Evolutionary conservation across 1,140 invertebrate species (phyloP).

Genomic region (Galleria mellonella): DNA sequence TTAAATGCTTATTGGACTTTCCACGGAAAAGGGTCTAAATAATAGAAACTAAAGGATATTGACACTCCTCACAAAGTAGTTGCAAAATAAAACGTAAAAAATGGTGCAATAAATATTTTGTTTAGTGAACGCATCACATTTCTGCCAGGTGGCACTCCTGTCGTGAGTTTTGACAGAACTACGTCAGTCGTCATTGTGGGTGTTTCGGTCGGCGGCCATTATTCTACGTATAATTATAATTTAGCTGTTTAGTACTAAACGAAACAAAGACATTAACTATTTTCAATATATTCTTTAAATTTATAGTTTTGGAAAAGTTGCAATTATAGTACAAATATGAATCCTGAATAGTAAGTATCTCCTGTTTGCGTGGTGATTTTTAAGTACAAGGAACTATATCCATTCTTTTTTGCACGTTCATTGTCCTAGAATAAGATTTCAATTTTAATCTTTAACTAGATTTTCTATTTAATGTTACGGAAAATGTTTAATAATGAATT

Average conservation of each 20-base stretch:
- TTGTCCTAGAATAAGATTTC: slow-evolving; percentile 19
- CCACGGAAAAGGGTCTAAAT: too few species aligned
- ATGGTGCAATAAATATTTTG: neutral
- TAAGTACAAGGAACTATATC: slow-evolving; percentile 49
- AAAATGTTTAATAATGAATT: neutral
- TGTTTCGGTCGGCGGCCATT: slow-evolving; percentile 70
- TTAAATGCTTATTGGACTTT: too few species aligned
- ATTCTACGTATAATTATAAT: slow-evolving; percentile 67
- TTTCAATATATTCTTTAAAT: slow-evolving; percentile 36
- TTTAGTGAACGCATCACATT: slow-evolving; percentile 46
- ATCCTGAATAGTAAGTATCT: slow-evolving; percentile 70
- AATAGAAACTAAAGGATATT: too few species aligned
- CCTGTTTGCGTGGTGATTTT: slow-evolving; percentile 32
- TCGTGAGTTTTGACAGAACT: slow-evolving; percentile 50
- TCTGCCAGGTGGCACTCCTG: slow-evolving; percentile 71
- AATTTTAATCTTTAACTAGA: slow-evolving; percentile 1
- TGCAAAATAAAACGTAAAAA: too few species aligned
- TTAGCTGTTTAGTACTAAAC: slow-evolving; percentile 57
- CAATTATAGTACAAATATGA: slow-evolving; percentile 68
- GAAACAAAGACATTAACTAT: slow-evolving; percentile 60
- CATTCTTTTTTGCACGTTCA: slow-evolving; percentile 45
- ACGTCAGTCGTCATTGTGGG: slow-evolving; percentile 56
- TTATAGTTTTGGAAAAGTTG: slow-evolving; percentile 47
- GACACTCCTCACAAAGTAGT: too few species aligned
- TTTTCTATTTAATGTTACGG: neutral